These are phyloP conservation scores for Megalurothrips usitatus DNA, from an alignment of 2,888 invertebrate species.

Conservation along the genomic window DNA sequence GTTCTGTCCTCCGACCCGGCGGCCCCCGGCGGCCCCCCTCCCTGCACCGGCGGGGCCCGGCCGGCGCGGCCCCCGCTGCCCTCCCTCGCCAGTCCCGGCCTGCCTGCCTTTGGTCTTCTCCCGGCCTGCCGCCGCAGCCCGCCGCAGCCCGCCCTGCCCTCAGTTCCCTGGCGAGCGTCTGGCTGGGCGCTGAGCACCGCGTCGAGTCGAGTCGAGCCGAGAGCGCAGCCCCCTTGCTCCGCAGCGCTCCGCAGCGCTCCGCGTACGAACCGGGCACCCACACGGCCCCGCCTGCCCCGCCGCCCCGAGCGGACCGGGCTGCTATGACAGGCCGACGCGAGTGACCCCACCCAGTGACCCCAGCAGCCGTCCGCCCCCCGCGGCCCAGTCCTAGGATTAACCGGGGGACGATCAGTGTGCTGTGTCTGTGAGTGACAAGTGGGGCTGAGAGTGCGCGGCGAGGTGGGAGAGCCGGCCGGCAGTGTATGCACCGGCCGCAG, in stretches of 20 bases:
- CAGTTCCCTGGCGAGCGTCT: constrained; percentile 2
- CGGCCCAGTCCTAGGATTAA: not conserved
- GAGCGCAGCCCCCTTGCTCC: not conserved
- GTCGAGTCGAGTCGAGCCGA: not conserved
- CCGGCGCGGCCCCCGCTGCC: not conserved
- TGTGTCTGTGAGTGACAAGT: not conserved
- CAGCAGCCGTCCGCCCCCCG: no score
- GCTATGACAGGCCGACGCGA: not conserved
- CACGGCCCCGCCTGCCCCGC: not conserved
- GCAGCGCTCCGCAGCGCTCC: not conserved
- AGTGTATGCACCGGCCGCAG: not conserved
- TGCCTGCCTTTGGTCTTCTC: not conserved
- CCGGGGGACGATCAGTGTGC: not conserved
- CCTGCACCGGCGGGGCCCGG: no score
- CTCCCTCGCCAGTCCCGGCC: not conserved
- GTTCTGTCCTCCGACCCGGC: not conserved
- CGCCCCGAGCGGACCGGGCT: not conserved
- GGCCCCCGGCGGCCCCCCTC: not conserved
- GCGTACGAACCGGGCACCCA: no score
- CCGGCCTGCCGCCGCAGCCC: not conserved
- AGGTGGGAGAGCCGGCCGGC: not conserved
- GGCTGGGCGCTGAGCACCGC: not conserved
- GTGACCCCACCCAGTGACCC: not conserved
- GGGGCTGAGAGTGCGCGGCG: not conserved
- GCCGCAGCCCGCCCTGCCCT: not conserved